A percentile compares a stretch with the other conserved stretches of the same genome.
Conservation (phyloP, 1,140 invertebrate species). For the Drosophila tropicalis region DNA sequence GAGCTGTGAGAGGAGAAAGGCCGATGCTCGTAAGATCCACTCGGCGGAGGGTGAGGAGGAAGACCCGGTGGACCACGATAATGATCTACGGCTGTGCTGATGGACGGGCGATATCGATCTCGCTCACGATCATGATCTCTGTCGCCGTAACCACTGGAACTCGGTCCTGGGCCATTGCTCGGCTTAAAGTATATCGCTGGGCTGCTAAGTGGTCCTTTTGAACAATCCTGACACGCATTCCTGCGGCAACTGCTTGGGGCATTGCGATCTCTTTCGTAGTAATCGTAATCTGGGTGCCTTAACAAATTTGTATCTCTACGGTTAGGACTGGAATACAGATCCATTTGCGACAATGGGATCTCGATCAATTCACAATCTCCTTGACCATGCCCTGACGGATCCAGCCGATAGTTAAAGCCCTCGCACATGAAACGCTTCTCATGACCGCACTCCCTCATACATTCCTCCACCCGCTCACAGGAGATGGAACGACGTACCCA, state of each 20-base stretch:
- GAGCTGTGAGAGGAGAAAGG: slow-evolving; percentile 61
- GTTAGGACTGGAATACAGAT: slow-evolving; percentile 83
- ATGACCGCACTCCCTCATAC: slow-evolving; percentile 88
- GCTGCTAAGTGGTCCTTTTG: slow-evolving; percentile 58
- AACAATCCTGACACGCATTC: slow-evolving; percentile 73
- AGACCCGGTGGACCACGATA: slow-evolving; percentile 73
- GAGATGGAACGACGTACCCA: slow-evolving; percentile 87
- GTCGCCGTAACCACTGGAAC: slow-evolving; percentile 34
- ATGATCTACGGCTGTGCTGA: slow-evolving; percentile 73
- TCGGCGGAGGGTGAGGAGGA: slow-evolving; percentile 15
- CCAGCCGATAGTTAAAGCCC: slow-evolving; percentile 91
- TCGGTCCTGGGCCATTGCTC: slow-evolving; percentile 51
- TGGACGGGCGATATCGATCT: slow-evolving; percentile 45
- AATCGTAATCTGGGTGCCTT: slow-evolving; percentile 89
- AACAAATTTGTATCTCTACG: slow-evolving; percentile 76
- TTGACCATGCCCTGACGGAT: slow-evolving; percentile 86
- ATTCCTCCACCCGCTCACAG: slow-evolving; percentile 89
- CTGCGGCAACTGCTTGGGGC: slow-evolving; percentile 82
- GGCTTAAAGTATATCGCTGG: slow-evolving; percentile 75
- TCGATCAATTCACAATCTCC: slow-evolving; percentile 90
- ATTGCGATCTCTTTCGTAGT: slow-evolving; percentile 89
- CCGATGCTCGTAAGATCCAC: slow-evolving; percentile 65
- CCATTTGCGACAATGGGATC: slow-evolving; percentile 87
- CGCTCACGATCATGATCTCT: slow-evolving; percentile 42
- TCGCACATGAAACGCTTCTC: slow-evolving; percentile 90